These are phyloP conservation scores for Megaceryle maxima DNA, from an alignment of 2,113 vertebrate genomes.

Conservation along the genomic window DNA sequence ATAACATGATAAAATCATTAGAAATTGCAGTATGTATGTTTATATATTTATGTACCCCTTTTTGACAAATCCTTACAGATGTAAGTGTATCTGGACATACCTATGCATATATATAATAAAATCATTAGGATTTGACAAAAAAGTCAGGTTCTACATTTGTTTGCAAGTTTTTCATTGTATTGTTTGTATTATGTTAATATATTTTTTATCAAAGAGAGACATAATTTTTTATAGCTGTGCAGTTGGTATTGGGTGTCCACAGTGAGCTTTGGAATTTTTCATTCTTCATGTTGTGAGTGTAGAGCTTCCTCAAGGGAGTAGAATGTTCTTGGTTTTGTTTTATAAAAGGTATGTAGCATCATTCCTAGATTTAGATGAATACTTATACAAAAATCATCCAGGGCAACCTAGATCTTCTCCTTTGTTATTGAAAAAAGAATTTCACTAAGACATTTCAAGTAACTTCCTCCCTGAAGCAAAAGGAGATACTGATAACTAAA, in stretches of 20 bases:
- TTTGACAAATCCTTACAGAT: neutral
- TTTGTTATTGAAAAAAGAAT: neutral
- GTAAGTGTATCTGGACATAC: fast-evolving
- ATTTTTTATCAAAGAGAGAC: neutral
- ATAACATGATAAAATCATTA: neutral
- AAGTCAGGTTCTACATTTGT: neutral
- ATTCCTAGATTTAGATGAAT: neutral
- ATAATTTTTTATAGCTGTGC: neutral
- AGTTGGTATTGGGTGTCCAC: neutral
- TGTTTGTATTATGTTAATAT: neutral
- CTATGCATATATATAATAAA: neutral
- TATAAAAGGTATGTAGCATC: neutral
- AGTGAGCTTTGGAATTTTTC: neutral
- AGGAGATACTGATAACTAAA: neutral
- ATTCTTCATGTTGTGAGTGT: neutral
- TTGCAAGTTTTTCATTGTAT: neutral
- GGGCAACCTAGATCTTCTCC: neutral
- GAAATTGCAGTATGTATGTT: neutral
- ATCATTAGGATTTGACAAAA: neutral
- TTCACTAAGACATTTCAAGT: neutral
- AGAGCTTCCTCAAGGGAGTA: neutral
- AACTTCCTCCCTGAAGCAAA: neutral
- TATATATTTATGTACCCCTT: neutral
- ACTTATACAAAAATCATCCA: neutral
- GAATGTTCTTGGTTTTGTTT: neutral